Evolutionary conservation across 2,888 invertebrate genomes (phyloP), one percentile per base, ranked within the genome.

Genomic region (Cryptosula pallasiana): DNA sequence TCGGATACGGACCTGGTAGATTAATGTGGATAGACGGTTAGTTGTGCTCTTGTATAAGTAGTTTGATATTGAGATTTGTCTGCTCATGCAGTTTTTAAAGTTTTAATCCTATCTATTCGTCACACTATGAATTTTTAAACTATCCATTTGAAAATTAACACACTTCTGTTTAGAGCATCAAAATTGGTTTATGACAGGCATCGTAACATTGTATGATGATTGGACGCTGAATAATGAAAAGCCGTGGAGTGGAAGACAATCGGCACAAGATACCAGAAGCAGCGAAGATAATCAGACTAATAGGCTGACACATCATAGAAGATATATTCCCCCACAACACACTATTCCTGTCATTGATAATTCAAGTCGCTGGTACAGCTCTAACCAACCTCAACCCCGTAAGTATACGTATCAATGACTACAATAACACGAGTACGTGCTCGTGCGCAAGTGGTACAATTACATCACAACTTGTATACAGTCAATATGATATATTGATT

Each of bases 1-100:
- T 81, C 69, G 79, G 80, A 34, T 78, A 80, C n/a, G 78, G 78
- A 1, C 81, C 81, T 13, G 72, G 74, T n/a, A 74, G 81, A 45
- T 77, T 79, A 25, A 78, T 80, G n/a, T 81, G 80, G 76, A 79
- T 81, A 5, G 81, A 81, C 73, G 81, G 81, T 79, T n/a, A n/a
- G n/a, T n/a, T n/a, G n/a, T n/a, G n/a, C n/a, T n/a, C n/a, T n/a
- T n/a, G n/a, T n/a, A n/a, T n/a, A n/a, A n/a, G n/a, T n/a, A n/a
- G n/a, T n/a, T n/a, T n/a, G n/a, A n/a, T n/a, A n/a, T n/a, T n/a
- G n/a, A n/a, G n/a, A n/a, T n/a, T n/a, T n/a, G n/a, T n/a, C n/a
- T n/a, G n/a, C n/a, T n/a, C n/a, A n/a, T n/a, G n/a, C n/a, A n/a
- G n/a, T n/a, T n/a, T n/a, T n/a, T n/a, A n/a, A n/a, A n/a, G n/a